phyloP scores from a whole-genome alignment of 2,888 invertebrate genomes.

The Melinaea marsaeus region DNA sequence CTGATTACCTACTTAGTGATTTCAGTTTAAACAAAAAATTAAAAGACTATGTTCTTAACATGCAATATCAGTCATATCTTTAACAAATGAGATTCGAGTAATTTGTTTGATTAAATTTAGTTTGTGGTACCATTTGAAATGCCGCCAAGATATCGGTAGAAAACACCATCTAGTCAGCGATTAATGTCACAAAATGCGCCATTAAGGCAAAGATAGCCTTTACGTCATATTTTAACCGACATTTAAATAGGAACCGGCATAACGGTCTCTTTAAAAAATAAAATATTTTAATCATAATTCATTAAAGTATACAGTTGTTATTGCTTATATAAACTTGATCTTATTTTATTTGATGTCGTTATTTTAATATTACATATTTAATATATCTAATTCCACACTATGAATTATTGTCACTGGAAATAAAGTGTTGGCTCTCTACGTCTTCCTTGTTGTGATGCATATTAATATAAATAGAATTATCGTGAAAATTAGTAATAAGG shows the following conservation, averaged over 20 bases:
- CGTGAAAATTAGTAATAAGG: no score
- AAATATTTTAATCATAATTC: not conserved
- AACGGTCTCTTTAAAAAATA: conserved; percentile 34
- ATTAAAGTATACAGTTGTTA: not conserved
- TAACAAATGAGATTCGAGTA: conserved; percentile 34
- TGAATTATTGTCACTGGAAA: not conserved
- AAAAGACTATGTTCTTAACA: conserved; percentile 18
- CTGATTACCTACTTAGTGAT: conserved; percentile 9
- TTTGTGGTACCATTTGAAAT: conserved; percentile 59
- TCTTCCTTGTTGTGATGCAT: conserved; percentile 3
- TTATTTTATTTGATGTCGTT: not conserved
- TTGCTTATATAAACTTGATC: not conserved
- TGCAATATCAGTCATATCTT: conserved; percentile 29
- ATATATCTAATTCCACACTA: not conserved
- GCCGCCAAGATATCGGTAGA: conserved; percentile 60
- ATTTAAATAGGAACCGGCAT: conserved; percentile 33
- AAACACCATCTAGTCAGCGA: conserved; percentile 54
- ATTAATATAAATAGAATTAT: not conserved
- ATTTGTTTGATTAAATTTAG: conserved; percentile 40
- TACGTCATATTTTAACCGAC: conserved; percentile 52
- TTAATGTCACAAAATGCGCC: conserved; percentile 59
- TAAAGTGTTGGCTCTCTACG: conserved; percentile 2
- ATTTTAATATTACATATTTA: not conserved
- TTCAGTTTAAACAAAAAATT: conserved; percentile 14
- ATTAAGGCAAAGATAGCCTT: conserved; percentile 56